phyloP scores from a whole-genome alignment of 1,140 invertebrate species.

The Ladona fulva region DNA sequence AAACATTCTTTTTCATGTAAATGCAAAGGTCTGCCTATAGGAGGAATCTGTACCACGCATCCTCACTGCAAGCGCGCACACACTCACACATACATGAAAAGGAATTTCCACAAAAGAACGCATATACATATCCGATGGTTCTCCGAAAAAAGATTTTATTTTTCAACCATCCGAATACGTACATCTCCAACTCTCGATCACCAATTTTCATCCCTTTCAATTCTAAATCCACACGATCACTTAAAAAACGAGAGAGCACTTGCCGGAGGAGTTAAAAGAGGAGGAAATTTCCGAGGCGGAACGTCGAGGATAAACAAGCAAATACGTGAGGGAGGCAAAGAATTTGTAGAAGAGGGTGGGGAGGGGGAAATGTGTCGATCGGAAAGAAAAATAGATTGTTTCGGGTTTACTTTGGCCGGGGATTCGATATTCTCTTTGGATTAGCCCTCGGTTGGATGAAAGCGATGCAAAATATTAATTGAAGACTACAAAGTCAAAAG shows the following conservation, averaged over 20 bases:
- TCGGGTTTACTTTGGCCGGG: background rate
- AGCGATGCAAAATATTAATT: background rate
- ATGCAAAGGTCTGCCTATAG: no score
- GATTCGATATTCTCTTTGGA: background rate
- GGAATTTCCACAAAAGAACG: no score
- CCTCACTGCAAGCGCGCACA: no score
- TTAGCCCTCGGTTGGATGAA: background rate
- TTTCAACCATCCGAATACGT: background rate
- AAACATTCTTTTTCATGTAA: no score
- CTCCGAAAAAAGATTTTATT: no score
- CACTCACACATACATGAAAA: no score
- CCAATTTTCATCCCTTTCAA: slow-evolving; percentile 7
- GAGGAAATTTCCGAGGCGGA: background rate
- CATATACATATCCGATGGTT: no score
- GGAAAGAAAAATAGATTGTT: background rate
- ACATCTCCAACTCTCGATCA: background rate
- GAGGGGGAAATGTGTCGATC: no score
- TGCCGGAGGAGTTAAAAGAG: background rate
- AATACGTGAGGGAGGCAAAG: background rate
- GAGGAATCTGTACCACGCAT: no score
- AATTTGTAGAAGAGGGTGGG: background rate
- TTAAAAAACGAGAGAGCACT: background rate
- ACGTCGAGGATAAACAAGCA: background rate
- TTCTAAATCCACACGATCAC: slow-evolving; percentile 1
- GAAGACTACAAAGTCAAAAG: slow-evolving; percentile 1